These are phyloP conservation scores for Bombus soroeensis DNA, from an alignment of 1,140 invertebrate genomes.

Conservation along the genomic window DNA sequence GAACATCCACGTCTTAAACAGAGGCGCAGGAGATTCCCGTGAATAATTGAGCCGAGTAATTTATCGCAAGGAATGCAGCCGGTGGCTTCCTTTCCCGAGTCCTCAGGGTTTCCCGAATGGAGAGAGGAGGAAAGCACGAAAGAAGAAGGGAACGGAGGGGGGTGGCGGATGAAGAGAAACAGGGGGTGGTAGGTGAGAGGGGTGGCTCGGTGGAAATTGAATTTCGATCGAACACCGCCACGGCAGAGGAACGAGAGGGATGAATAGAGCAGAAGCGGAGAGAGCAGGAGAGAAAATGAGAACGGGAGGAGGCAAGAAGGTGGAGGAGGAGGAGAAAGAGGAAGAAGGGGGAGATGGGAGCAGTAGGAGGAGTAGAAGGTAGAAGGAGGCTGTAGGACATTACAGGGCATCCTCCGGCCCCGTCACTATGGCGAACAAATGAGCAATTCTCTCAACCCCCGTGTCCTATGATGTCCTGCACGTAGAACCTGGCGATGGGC, in stretches of 20 bases:
- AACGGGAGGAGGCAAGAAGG: constrained; percentile 3
- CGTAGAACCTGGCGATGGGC: constrained; percentile 74
- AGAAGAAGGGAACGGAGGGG: constrained; percentile 31
- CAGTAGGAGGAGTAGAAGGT: constrained; percentile 51
- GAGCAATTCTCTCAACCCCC: constrained; percentile 79
- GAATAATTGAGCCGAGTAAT: constrained; percentile 82
- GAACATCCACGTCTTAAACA: constrained; percentile 64
- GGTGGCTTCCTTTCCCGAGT: constrained; percentile 73
- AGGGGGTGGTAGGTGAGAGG: constrained; percentile 67
- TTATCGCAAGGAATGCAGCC: constrained; percentile 80
- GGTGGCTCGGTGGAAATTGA: constrained; percentile 80
- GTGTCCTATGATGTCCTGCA: constrained; percentile 78
- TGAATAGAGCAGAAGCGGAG: constrained; percentile 54
- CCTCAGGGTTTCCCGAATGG: constrained; percentile 65
- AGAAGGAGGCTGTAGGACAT: constrained; percentile 77
- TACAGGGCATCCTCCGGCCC: constrained; percentile 78
- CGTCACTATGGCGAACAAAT: constrained; percentile 78
- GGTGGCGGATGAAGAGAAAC: constrained; percentile 33
- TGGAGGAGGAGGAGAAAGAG: constrained; percentile 33
- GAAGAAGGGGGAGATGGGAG: constrained; percentile 37
- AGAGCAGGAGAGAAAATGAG: constrained; percentile 27
- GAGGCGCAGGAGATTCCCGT: constrained; percentile 78
- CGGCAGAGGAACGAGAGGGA: constrained; percentile 55
- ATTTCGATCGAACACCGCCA: constrained; percentile 81
- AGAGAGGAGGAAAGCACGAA: constrained; percentile 43